Percentiles rank a stretch among this genome's conserved stretches.
Conservation (phyloP, 2,888 invertebrate species). For the Drosophila affinis region DNA sequence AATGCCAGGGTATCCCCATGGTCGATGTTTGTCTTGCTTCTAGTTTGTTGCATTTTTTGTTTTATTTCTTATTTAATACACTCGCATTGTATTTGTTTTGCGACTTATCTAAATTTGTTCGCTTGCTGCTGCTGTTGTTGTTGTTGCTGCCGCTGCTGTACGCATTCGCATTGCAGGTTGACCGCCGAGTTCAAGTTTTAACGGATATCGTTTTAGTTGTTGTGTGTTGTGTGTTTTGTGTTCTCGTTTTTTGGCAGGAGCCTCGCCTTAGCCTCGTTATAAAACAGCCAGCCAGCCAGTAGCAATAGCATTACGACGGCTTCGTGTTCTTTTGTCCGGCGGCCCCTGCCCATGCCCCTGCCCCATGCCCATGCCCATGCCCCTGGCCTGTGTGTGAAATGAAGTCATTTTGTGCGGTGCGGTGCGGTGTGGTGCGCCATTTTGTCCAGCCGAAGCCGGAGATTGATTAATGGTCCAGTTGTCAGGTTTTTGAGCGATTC, state of each 20-base stretch:
- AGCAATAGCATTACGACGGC: conserved; percentile 25
- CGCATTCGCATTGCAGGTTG: conserved; percentile 68
- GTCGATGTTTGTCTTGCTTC: not conserved
- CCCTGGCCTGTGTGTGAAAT: conserved; percentile 27
- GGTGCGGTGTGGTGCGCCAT: conserved; percentile 62
- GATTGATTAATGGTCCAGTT: conserved; percentile 68
- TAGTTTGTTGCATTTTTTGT: conserved; percentile 9
- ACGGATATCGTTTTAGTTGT: conserved; percentile 67
- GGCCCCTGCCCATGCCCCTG: not conserved
- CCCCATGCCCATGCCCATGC: not conserved
- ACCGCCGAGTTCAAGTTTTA: conserved; percentile 76
- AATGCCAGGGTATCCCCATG: not conserved
- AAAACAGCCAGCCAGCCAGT: conserved; percentile 9
- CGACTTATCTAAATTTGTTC: conserved; percentile 65
- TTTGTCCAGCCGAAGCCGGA: conserved; percentile 51
- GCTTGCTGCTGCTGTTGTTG: conserved; percentile 7
- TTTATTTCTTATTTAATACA: conserved; percentile 53
- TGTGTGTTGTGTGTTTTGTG: conserved; percentile 34
- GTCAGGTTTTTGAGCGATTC: conserved; percentile 24
- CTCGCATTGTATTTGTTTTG: conserved; percentile 57
- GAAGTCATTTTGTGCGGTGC: conserved; percentile 67
- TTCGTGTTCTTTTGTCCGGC: conserved; percentile 34
- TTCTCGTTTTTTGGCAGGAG: conserved; percentile 46
- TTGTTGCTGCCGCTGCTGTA: conserved; percentile 27
- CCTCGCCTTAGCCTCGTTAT: conserved; percentile 54